These are phyloP conservation scores for Molossus alvarezi DNA, from an alignment of 2,797 vertebrate genomes.

Conservation along the genomic window DNA sequence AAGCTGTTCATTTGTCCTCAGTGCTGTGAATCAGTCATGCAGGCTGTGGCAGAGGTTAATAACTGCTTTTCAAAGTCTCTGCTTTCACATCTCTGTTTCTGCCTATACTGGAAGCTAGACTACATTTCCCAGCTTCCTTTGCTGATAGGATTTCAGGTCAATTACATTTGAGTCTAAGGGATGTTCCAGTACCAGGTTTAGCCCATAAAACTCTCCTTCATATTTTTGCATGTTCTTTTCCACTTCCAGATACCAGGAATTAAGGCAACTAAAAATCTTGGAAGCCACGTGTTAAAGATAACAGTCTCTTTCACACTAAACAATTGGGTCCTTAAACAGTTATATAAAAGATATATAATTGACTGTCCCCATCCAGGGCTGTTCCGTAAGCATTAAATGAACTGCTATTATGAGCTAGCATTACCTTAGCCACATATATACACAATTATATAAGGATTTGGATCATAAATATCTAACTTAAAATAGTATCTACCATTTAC, in stretches of 20 bases:
- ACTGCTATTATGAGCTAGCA: background rate
- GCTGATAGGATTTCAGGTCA: background rate
- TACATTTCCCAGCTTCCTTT: background rate
- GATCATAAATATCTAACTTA: constrained; percentile 33
- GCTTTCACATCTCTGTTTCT: background rate
- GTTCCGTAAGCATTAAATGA: background rate
- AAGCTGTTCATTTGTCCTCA: background rate
- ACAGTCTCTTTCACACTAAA: background rate
- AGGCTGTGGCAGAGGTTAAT: background rate
- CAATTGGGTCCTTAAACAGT: background rate
- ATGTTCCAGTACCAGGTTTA: background rate
- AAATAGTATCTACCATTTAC: constrained; percentile 1
- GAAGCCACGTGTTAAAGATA: background rate
- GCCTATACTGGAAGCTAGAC: background rate
- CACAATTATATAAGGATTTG: background rate
- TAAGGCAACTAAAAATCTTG: background rate
- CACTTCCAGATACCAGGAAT: background rate
- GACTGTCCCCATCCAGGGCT: background rate
- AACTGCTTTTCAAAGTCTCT: background rate
- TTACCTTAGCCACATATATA: background rate
- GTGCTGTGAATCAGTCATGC: background rate
- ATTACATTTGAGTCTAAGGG: background rate
- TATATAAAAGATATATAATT: background rate
- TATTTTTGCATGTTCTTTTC: background rate
- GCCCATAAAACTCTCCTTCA: background rate